Conservation (phyloP, 2,797 vertebrate species). For the Gallinago solitaria region DNA sequence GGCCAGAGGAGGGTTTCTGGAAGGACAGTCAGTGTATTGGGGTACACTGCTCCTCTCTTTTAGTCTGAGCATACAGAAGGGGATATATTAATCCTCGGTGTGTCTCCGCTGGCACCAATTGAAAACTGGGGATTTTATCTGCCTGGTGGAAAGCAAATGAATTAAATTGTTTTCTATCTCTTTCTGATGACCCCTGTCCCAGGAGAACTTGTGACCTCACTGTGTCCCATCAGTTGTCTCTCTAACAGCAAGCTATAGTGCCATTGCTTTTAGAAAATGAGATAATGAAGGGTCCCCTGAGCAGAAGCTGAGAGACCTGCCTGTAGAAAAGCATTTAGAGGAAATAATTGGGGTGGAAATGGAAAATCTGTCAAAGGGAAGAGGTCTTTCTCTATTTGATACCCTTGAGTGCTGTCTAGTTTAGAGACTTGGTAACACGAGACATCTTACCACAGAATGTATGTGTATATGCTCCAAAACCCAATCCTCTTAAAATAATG, state of each 20-base stretch:
- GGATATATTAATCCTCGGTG: background rate
- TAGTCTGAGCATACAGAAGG: background rate
- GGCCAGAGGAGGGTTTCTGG: background rate
- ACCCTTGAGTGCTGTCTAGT: background rate
- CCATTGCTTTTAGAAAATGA: constrained; percentile 31
- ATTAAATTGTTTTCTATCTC: background rate
- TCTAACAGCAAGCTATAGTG: background rate
- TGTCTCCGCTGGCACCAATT: background rate
- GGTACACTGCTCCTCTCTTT: background rate
- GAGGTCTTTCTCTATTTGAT: constrained; percentile 39
- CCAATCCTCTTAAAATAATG: background rate
- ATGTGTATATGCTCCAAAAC: background rate
- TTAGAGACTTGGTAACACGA: constrained; percentile 19
- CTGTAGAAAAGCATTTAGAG: constrained; percentile 16
- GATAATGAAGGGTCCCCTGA: constrained; percentile 24
- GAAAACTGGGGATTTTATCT: background rate
- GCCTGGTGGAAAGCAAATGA: background rate
- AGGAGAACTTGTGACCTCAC: background rate
- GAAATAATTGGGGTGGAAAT: constrained; percentile 42
- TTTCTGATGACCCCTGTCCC: background rate
- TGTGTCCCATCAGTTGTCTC: background rate
- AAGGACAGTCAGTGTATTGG: background rate
- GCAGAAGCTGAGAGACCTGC: background rate
- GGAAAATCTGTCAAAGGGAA: constrained; percentile 7
- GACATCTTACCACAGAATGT: background rate